Percentiles rank a stretch among this genome's conserved stretches.
These are phyloP conservation scores for Garra rufa DNA, from an alignment of 2,113 vertebrate species.

Conservation along the genomic window DNA sequence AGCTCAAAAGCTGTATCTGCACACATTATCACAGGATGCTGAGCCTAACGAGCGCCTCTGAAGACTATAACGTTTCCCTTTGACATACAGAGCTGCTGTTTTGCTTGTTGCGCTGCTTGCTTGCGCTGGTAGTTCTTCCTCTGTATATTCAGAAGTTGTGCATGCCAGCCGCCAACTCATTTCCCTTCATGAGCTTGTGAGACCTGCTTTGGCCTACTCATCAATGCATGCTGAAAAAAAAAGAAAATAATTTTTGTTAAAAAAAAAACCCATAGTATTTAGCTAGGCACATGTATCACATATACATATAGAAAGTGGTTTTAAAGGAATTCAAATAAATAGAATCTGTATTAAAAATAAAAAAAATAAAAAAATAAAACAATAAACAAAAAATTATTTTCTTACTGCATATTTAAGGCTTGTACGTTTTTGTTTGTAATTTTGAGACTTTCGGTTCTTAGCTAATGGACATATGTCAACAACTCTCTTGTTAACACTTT, in stretches of 20 bases:
- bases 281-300: too few species aligned
- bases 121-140: not conserved
- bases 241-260: too few species aligned
- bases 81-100: not conserved
- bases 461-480: not conserved
- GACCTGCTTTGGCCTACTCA: not conserved
- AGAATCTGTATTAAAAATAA: too few species aligned
- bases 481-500: not conserved
- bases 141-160: not conserved
- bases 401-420: too few species aligned
- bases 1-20: not conserved
- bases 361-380: too few species aligned
- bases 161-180: slow-evolving; percentile 20
- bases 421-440: too few species aligned
- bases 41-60: not conserved
- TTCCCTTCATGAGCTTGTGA: not conserved
- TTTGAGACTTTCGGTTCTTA: not conserved
- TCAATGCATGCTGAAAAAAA: not conserved
- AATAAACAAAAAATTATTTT: too few species aligned
- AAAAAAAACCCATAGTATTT: not conserved
- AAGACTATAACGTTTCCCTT: not conserved
- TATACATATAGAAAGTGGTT: too few species aligned
- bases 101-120: not conserved
- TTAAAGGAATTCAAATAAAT: too few species aligned
- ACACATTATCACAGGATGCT: slow-evolving; percentile 24